A percentile compares a stretch with the other conserved stretches of the same genome.
Evolutionary conservation across 2,888 invertebrate species (phyloP).

Genomic region (Parochlus steinenii): DNA sequence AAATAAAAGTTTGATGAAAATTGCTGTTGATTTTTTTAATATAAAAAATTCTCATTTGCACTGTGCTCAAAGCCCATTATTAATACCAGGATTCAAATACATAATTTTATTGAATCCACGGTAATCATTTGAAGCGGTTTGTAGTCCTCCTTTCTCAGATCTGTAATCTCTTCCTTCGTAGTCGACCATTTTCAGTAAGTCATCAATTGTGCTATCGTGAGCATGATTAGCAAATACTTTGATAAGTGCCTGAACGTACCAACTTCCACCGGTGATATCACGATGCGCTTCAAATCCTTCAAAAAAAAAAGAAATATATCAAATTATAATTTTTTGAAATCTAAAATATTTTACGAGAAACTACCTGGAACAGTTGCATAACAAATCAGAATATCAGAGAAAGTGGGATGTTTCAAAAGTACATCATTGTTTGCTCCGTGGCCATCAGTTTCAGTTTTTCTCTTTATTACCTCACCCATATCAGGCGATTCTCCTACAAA

Average conservation of each 20-base stretch:
- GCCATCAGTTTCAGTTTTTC: slow-evolving; percentile 17
- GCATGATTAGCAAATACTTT: slow-evolving; percentile 45
- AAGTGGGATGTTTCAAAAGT: slow-evolving; percentile 21
- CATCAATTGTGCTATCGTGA: slow-evolving; percentile 43
- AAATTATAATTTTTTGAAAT: background rate
- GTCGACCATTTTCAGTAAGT: slow-evolving; percentile 47
- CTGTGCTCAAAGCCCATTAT: too few relatives aligned
- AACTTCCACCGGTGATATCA: slow-evolving; percentile 40
- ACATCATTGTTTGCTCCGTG: slow-evolving; percentile 18
- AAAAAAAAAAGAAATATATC: slow-evolving; percentile 3
- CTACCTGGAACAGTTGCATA: slow-evolving; percentile 43
- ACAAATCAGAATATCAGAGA: slow-evolving; percentile 45
- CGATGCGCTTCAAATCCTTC: slow-evolving; percentile 32
- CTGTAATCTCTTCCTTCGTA: slow-evolving; percentile 27
- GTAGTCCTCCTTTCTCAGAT: slow-evolving; percentile 28
- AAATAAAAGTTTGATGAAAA: too few relatives aligned
- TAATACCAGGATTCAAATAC: slow-evolving; percentile 51
- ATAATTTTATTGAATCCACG: slow-evolving; percentile 47
- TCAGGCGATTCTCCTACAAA: slow-evolving; percentile 25
- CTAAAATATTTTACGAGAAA: background rate
- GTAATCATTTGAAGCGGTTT: slow-evolving; percentile 45
- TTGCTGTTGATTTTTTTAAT: too few relatives aligned
- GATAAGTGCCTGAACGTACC: slow-evolving; percentile 55
- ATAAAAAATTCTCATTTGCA: too few relatives aligned
- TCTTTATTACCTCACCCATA: slow-evolving; percentile 22